A percentile compares a stretch with the other conserved stretches of the same genome.
These are phyloP conservation scores for Selene dorsalis DNA, from an alignment of 2,797 vertebrate genomes.

Conservation along the genomic window DNA sequence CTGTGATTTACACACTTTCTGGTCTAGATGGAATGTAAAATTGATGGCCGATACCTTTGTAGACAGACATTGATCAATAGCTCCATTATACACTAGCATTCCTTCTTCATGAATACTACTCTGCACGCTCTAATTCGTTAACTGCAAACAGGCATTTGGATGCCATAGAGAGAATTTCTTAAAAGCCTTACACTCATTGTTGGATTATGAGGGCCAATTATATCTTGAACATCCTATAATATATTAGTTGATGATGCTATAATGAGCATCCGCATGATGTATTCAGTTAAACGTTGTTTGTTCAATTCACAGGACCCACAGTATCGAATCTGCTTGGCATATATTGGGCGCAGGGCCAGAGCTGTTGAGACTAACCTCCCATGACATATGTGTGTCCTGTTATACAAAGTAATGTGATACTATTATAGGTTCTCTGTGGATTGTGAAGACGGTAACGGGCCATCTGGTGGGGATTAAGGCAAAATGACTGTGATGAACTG, in stretches of 20 bases:
- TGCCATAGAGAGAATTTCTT: conserved; percentile 17
- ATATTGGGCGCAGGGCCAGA: conserved; percentile 43
- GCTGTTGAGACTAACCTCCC: conserved; percentile 43
- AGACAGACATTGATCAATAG: conserved; percentile 53
- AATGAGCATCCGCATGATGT: neutral
- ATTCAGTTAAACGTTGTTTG: conserved; percentile 4
- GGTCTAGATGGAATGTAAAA: conserved; percentile 29
- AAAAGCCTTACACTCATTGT: conserved; percentile 15
- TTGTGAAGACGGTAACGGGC: conserved; percentile 40
- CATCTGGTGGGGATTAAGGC: conserved; percentile 60
- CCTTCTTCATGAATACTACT: conserved; percentile 29
- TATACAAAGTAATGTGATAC: conserved; percentile 53
- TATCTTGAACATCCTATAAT: neutral
- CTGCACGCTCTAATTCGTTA: conserved; percentile 2
- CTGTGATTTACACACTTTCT: conserved; percentile 32
- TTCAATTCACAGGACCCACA: conserved; percentile 12
- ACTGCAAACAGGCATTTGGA: conserved; percentile 34
- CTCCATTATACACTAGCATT: conserved; percentile 24
- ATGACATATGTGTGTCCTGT: conserved; percentile 46
- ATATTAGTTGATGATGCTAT: conserved; percentile 22
- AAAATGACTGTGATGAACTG: conserved; percentile 59
- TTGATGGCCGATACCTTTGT: conserved; percentile 46
- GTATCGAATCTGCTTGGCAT: conserved; percentile 38
- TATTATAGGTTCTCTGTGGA: conserved; percentile 43
- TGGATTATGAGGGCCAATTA: conserved; percentile 13